Percentiles rank a stretch among this genome's conserved stretches.
phyloP scores from a whole-genome alignment of 2,888 invertebrate species.

The Eutolmus rufibarbis region DNA sequence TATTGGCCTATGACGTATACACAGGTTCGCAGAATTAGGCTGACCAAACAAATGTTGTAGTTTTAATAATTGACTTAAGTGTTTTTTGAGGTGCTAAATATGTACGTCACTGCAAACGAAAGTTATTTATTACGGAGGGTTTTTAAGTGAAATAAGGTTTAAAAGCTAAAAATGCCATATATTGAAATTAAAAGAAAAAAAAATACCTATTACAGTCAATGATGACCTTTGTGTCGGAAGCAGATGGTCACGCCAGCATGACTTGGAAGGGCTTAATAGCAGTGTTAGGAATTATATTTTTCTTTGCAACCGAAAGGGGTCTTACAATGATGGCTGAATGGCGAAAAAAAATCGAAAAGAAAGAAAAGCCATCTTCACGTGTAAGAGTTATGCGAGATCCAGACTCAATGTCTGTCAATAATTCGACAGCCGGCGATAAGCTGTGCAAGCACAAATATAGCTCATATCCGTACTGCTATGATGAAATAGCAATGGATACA shows the following conservation, averaged over 20 bases:
- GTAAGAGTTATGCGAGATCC: constrained; percentile 78
- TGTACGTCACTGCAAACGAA: too few relatives aligned
- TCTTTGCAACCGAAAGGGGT: constrained; percentile 87
- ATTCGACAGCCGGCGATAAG: constrained; percentile 64
- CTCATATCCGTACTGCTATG: constrained; percentile 88
- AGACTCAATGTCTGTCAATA: constrained; percentile 59
- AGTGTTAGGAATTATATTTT: constrained; percentile 79
- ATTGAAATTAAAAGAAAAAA: too few relatives aligned
- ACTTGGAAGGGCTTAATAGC: constrained; percentile 85
- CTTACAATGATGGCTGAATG: constrained; percentile 81
- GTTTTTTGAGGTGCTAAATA: too few relatives aligned
- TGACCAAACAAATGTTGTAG: too few relatives aligned
- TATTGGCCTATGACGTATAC: too few relatives aligned
- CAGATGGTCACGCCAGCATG: constrained; percentile 70
- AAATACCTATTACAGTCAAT: constrained; percentile 60
- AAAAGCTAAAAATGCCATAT: too few relatives aligned
- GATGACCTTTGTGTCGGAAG: constrained; percentile 60
- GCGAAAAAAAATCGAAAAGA: constrained; percentile 76
- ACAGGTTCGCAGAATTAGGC: too few relatives aligned
- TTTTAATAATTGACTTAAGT: too few relatives aligned
- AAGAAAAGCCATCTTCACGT: constrained; percentile 72
- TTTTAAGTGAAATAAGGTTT: too few relatives aligned
- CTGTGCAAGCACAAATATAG: constrained; percentile 88
- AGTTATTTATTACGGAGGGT: too few relatives aligned
- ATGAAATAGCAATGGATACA: constrained; percentile 73